A percentile compares a stretch with the other conserved stretches of the same genome.
Evolutionary conservation across 2,797 vertebrate genomes (phyloP).

Genomic region (Myotis daubentonii): DNA sequence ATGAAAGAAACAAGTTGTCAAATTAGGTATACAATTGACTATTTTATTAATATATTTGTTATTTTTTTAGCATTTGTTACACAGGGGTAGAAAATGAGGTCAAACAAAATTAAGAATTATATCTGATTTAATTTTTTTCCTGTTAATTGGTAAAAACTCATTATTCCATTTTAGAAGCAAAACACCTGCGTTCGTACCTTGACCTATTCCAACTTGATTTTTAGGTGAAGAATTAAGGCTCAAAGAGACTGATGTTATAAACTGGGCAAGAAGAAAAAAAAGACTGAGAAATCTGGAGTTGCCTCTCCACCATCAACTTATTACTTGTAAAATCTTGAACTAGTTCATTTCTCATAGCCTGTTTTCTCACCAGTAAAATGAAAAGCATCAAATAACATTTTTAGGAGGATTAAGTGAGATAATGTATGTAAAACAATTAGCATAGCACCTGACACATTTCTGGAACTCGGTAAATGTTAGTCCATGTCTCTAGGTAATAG

Average conservation of each 20-base stretch:
- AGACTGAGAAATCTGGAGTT: background rate
- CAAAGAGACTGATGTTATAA: background rate
- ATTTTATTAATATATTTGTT: conserved; percentile 18
- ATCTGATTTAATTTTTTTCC: background rate
- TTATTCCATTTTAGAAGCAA: conserved; percentile 52
- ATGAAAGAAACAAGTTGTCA: conserved; percentile 37
- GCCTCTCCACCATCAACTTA: background rate
- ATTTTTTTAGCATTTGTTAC: conserved; percentile 7
- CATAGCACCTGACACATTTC: background rate
- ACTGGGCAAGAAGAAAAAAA: background rate
- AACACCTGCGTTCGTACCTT: background rate
- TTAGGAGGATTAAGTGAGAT: background rate
- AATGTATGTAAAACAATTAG: background rate
- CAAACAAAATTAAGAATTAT: conserved; percentile 41
- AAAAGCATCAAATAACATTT: conserved; percentile 4
- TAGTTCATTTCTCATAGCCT: background rate
- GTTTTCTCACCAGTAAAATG: conserved; percentile 38
- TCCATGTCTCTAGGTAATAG: background rate
- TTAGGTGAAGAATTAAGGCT: background rate
- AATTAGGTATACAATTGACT: background rate
- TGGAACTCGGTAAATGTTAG: background rate
- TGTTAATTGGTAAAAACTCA: conserved; percentile 22
- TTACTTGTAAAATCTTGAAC: background rate
- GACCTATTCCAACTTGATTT: conserved; percentile 26
- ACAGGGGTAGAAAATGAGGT: background rate